These are phyloP conservation scores for Cheilosia soror DNA, from an alignment of 2,888 invertebrate genomes.

Conservation along the genomic window DNA sequence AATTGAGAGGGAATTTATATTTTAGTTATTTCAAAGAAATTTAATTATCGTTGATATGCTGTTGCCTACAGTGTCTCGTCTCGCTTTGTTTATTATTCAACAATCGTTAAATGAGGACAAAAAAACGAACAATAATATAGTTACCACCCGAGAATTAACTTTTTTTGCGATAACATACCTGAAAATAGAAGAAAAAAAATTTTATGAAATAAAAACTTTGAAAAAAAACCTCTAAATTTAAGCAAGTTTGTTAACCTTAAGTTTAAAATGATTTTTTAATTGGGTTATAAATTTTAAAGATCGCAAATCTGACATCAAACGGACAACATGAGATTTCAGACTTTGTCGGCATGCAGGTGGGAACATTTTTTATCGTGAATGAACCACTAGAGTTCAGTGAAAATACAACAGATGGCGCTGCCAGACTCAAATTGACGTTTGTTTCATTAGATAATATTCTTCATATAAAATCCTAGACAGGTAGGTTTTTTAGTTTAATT, in stretches of 20 bases:
- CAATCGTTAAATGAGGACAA: not conserved
- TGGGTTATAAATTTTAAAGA: too few species aligned
- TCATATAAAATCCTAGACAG: too few species aligned
- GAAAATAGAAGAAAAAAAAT: slow-evolving; percentile 33
- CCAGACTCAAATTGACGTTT: too few species aligned
- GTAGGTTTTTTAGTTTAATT: too few species aligned
- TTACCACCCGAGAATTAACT: slow-evolving; percentile 41
- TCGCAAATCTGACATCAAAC: too few species aligned
- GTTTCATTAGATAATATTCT: too few species aligned
- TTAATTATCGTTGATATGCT: slow-evolving; percentile 43
- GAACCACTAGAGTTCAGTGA: too few species aligned
- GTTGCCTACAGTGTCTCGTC: slow-evolving; percentile 10
- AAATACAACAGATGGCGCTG: too few species aligned
- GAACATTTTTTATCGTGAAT: too few species aligned
- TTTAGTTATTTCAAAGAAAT: slow-evolving; percentile 35
- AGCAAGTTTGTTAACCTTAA: not conserved
- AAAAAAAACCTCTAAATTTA: not conserved
- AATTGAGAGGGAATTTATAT: slow-evolving; percentile 47
- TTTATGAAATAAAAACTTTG: not conserved
- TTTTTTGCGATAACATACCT: slow-evolving; percentile 56
- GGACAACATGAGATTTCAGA: too few species aligned
- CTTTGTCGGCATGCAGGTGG: too few species aligned
- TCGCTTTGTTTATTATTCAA: slow-evolving; percentile 11
- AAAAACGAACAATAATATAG: slow-evolving; percentile 6
- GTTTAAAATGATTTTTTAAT: not conserved